Percentiles rank a stretch among this genome's conserved stretches.
Conservation (phyloP, 2,113 vertebrate species). For the Microtus ochrogaster region DNA sequence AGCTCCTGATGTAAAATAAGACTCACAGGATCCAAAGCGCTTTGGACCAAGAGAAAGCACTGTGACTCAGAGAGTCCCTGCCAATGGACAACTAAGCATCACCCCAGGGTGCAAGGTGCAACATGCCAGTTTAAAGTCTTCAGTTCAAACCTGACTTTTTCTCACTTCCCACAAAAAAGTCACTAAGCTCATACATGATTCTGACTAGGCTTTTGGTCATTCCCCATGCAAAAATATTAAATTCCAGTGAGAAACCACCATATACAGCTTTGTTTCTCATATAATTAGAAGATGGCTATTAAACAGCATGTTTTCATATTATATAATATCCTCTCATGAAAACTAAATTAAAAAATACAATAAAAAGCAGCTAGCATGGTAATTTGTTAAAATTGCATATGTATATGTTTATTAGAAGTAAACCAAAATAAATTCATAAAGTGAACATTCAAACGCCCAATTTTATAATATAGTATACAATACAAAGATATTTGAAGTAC, state of each 20-base stretch:
- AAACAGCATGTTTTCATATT: neutral
- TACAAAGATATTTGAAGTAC: neutral
- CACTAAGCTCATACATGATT: constrained; percentile 6
- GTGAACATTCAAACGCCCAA: neutral
- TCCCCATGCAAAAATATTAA: neutral
- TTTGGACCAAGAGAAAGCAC: neutral
- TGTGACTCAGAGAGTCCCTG: neutral
- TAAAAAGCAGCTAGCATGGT: neutral
- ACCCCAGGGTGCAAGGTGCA: neutral
- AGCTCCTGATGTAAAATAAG: constrained; percentile 55
- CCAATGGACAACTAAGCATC: neutral
- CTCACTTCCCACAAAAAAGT: constrained; percentile 12
- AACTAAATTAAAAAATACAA: neutral
- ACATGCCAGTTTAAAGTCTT: neutral
- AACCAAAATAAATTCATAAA: neutral
- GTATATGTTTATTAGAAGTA: neutral
- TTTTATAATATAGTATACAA: neutral
- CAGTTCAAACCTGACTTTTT: constrained; percentile 33
- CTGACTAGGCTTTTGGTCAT: neutral
- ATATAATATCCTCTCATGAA: neutral
- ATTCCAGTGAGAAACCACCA: neutral
- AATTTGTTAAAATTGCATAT: neutral
- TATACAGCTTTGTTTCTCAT: neutral
- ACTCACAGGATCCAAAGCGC: constrained; percentile 35
- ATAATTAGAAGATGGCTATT: neutral